Percentiles rank a stretch among this genome's conserved stretches.
phyloP scores from a whole-genome alignment of 2,797 vertebrate species.

The Pangasius macronema region DNA sequence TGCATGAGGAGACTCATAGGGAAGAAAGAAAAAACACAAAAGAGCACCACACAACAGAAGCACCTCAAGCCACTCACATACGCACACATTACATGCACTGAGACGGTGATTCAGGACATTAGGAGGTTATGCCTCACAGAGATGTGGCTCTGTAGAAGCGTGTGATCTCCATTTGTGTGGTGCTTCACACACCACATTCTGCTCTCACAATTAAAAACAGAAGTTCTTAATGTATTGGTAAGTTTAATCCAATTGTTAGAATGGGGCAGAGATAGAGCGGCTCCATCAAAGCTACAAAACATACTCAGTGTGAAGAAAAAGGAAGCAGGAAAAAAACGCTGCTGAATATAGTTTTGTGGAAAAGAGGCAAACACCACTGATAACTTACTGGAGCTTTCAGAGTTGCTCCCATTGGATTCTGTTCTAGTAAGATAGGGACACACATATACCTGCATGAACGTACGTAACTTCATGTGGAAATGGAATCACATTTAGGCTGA shows the following conservation, averaged over 20 bases:
- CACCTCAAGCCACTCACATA: not conserved
- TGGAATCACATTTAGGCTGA: not conserved
- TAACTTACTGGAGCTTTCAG: constrained; percentile 88
- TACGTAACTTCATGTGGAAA: constrained; percentile 3
- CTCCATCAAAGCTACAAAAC: not conserved
- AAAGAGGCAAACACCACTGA: constrained; percentile 77
- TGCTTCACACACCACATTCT: not conserved
- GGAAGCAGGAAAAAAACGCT: constrained; percentile 58
- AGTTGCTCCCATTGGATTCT: constrained; percentile 82
- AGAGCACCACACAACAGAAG: constrained; percentile 58
- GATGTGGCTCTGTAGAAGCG: not conserved
- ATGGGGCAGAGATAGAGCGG: not conserved
- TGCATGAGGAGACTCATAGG: constrained; percentile 21
- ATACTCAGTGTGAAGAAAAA: constrained; percentile 15
- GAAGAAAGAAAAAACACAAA: constrained; percentile 45
- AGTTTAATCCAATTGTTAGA: not conserved
- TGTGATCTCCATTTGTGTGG: not conserved
- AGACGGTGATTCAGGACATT: not conserved
- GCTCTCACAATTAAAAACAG: not conserved
- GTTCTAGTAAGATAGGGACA: constrained; percentile 86
- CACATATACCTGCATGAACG: constrained; percentile 71
- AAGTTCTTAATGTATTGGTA: not conserved
- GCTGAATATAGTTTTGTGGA: constrained; percentile 53
- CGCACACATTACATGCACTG: constrained; percentile 23
- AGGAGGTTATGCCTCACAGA: not conserved